Evolutionary conservation across 2,113 vertebrate species (phyloP).

Genomic region (Semicossyphus pulcher): DNA sequence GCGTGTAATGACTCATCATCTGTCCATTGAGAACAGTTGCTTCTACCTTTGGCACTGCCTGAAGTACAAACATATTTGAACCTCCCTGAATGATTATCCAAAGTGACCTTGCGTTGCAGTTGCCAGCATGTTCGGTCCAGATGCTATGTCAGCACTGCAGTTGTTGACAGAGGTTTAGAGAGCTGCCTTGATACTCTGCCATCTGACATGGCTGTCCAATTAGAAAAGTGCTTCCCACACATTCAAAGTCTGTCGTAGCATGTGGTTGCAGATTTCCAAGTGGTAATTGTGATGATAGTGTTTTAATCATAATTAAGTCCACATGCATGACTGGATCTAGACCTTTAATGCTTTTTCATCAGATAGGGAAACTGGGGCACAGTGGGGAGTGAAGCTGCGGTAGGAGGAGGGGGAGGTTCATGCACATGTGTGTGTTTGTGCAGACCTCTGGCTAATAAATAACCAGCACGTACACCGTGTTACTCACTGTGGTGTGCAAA

Average conservation of each 20-base stretch:
- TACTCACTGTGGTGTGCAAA: conserved; percentile 27
- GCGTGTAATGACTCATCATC: neutral
- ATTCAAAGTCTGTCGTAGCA: conserved; percentile 59
- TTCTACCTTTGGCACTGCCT: conserved; percentile 21
- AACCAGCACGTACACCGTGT: conserved; percentile 27
- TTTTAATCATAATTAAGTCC: conserved; percentile 76
- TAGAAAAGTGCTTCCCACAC: conserved; percentile 76
- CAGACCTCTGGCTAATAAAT: conserved; percentile 70
- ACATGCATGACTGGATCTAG: conserved; percentile 64
- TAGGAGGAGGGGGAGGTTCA: neutral
- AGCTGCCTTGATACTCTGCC: conserved; percentile 65
- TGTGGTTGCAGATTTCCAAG: conserved; percentile 60
- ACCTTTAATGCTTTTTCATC: conserved; percentile 55
- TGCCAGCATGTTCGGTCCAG: conserved; percentile 57
- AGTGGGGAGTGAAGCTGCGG: conserved; percentile 23
- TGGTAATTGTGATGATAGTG: conserved; percentile 62
- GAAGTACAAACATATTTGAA: conserved; percentile 31
- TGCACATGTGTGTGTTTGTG: conserved; percentile 40
- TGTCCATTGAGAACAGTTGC: neutral
- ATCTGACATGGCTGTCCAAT: conserved; percentile 78
- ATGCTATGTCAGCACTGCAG: conserved; percentile 72
- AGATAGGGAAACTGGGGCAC: conserved; percentile 65
- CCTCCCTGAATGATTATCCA: conserved; percentile 66
- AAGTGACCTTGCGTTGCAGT: conserved; percentile 68
- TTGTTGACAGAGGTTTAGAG: conserved; percentile 78